A percentile compares a stretch with the other conserved stretches of the same genome.
phyloP scores from a whole-genome alignment of 2,888 invertebrate genomes.

The Cataglyphis cursor region DNA sequence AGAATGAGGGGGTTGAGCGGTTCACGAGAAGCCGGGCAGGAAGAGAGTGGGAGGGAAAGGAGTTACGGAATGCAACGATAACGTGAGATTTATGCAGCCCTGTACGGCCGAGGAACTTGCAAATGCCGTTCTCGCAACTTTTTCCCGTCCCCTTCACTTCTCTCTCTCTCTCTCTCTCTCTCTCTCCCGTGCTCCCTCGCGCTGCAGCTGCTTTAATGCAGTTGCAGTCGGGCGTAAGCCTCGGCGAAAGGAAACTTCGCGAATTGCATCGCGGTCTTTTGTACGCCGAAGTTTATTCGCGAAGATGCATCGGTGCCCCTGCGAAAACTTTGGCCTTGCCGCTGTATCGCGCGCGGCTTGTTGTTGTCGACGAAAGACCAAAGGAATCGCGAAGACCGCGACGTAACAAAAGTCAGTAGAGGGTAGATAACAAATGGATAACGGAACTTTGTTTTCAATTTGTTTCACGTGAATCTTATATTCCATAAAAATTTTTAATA shows the following conservation, averaged over 20 bases:
- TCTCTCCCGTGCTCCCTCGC: not conserved
- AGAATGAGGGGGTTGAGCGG: conserved; percentile 34
- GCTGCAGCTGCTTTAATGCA: conserved; percentile 46
- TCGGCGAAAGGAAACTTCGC: conserved; percentile 54
- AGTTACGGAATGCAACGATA: conserved; percentile 68
- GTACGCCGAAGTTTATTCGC: conserved; percentile 50
- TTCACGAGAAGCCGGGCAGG: conserved; percentile 33
- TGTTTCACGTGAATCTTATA: conserved; percentile 1
- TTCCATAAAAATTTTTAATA: conserved; percentile 3
- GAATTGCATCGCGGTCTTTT: conserved; percentile 54
- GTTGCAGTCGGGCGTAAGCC: conserved; percentile 54
- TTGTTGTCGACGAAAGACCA: conserved; percentile 21
- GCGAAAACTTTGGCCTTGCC: conserved; percentile 43
- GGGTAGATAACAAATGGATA: conserved; percentile 26
- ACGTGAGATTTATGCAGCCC: conserved; percentile 72
- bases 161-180: not conserved
- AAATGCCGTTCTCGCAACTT: conserved; percentile 56
- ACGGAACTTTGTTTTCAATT: conserved; percentile 32
- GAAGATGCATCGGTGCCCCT: conserved; percentile 45
- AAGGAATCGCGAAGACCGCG: conserved; percentile 26
- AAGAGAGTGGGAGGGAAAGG: conserved; percentile 19
- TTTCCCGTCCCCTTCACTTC: conserved; percentile 2
- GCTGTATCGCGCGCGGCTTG: conserved; percentile 16
- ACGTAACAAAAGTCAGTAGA: conserved; percentile 30
- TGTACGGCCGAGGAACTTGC: conserved; percentile 65